Percentiles rank a stretch among this genome's conserved stretches.
Conservation (phyloP, 2,113 vertebrate species). For the Ptychochromis oligacanthus region DNA sequence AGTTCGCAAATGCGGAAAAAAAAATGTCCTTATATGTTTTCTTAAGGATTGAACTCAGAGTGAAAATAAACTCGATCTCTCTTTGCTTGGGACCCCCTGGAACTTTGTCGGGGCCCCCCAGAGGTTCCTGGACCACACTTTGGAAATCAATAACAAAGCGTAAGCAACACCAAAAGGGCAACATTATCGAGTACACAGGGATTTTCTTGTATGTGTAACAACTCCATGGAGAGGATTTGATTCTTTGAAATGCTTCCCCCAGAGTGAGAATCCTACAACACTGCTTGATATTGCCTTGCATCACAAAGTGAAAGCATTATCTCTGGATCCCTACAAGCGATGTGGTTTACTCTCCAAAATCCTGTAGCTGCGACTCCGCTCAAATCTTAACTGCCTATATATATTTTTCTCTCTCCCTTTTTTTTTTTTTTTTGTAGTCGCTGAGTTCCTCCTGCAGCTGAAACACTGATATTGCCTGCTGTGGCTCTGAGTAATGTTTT, state of each 20-base stretch:
- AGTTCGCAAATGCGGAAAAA: not conserved
- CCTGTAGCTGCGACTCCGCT: slow-evolving; percentile 62
- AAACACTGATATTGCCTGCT: slow-evolving; percentile 52
- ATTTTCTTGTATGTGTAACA: slow-evolving; percentile 71
- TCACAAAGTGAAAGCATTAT: slow-evolving; percentile 85
- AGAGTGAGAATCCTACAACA: slow-evolving; percentile 84
- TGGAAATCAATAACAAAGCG: slow-evolving; percentile 62
- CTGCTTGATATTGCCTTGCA: slow-evolving; percentile 86
- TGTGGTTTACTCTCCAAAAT: slow-evolving; percentile 74
- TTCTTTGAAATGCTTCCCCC: slow-evolving; percentile 85
- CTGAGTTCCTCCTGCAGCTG: slow-evolving; percentile 50
- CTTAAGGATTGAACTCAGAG: not conserved
- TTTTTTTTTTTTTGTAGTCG: slow-evolving; percentile 14
- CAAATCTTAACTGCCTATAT: slow-evolving; percentile 52
- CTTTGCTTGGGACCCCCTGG: slow-evolving; percentile 33
- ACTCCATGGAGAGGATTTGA: slow-evolving; percentile 79
- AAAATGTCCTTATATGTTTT: not conserved
- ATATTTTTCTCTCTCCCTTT: not conserved
- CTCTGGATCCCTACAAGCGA: slow-evolving; percentile 82
- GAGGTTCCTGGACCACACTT: slow-evolving; percentile 59
- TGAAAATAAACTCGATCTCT: slow-evolving; percentile 14
- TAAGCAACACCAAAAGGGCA: slow-evolving; percentile 57
- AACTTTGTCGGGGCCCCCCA: slow-evolving; percentile 32
- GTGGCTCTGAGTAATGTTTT: slow-evolving; percentile 59
- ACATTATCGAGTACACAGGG: slow-evolving; percentile 55